Evolutionary conservation across 2,888 invertebrate genomes (phyloP), one percentile per base, ranked within the genome.

Genomic region (Spatulosminthurus flaviceps): DNA sequence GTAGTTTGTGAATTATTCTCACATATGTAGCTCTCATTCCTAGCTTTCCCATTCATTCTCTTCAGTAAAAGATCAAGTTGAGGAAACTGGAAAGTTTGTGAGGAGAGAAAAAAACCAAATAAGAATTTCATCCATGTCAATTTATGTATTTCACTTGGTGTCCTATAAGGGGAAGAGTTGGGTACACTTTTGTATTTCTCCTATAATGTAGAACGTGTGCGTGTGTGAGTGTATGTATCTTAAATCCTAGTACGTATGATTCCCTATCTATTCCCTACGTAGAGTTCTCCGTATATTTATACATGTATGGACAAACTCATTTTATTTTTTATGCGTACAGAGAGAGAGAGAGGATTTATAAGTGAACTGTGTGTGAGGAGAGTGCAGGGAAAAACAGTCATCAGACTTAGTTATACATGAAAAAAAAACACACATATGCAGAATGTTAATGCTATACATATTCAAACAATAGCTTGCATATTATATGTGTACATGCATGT

Each of bases 321-420:
- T 64, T 64, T 22, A 64, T 64, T 64, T 64, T 75, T 75, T 66
- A 75, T 66, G 64, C 64, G 64, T 66, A 73, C 64, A 28, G n/a
- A 67, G 66, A 64, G 75, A 73, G 21, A 28, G n/a, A 67, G 66
- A 64, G 75, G 75, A 75, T 75, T 75, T 64, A 64, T 75, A 75
- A 75, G 75, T 75, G 75, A 64, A 75, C 41, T 7, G 13, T 22
- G 19, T 13, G 28, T n/a, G 13, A 13, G 9, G 13, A 67, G 28
- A 41, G 66, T 34, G 22, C 64, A 9, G 28, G 28, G 13, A 29
- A 60, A 29, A 51, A 51, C 51, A 51, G 51, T 51, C n/a, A 2
- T 51, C 16, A n/a, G 16, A 5, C 16, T 16, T 16, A 51, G 19
- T 51, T 4, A 51, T 51, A 34, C 5, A 34, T 34, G 9, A 7